Evolutionary conservation across 2,113 vertebrate species (phyloP), one percentile per base, ranked within the genome.

Genomic region (Pelecanoides urinatrix): DNA sequence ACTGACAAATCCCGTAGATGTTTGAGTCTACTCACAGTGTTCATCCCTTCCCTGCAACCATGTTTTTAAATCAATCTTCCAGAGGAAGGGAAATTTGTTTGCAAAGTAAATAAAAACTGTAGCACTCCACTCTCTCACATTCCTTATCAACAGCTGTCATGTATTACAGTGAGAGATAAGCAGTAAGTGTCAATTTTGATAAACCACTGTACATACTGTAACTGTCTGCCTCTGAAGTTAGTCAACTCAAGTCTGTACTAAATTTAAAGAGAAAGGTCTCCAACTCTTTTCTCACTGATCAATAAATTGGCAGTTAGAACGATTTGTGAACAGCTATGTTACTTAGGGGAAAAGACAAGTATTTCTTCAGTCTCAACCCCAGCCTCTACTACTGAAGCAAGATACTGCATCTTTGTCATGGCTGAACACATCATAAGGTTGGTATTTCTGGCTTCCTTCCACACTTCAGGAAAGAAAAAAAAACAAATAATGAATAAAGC

Each of bases 41-140:
- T 36, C 72, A 70, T 6, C 50, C 49, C 45, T 42, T 8, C 40
- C 72, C 45, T 19, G 10, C 16, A 61, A 36, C 8, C 29, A 32
- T 3, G 0, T 21, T 20, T 38, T 59, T 52, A 23, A 32, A 13
- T 1, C 0, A 0, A 11, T 67, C 29, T 72, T 52, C 7, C 49
- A 56, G 42, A 27, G 52, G 11, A 29, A 56, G 16, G 44, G 58
- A 58, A 32, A 34, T 58, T 4, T 42, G 26, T n/a, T 74, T 44
- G 32, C 32, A 5, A 38, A 68, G 53, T 68, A 17, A 25, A 3
- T 12, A 17, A 38, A 11, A 65, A 12, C 12, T 36, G 83, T 18
- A 91, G 32, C 17, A 3, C 32, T 66, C 36, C 27, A 5, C 34
- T 4, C 27, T 58, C 53, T n/a, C 9, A 2, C 56, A 13, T 36